Evolutionary conservation across 2,797 vertebrate genomes (phyloP), one percentile per base, ranked within the genome.

Genomic region (Spondyliosoma cantharus): DNA sequence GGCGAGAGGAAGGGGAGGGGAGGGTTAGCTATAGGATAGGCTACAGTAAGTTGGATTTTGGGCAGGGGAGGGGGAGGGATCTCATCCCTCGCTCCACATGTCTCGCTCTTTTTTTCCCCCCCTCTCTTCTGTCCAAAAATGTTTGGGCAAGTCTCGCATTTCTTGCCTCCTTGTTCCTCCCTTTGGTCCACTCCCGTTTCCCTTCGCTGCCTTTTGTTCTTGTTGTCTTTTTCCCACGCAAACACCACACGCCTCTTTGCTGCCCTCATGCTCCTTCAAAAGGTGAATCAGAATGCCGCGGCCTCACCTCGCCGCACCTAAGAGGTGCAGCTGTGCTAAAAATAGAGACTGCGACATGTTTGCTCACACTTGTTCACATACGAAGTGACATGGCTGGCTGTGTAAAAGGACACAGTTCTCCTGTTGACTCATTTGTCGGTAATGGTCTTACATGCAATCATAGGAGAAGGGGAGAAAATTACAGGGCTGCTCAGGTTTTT

Each of bases 401-500:
- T 29, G 8, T 22, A n/a, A 50, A 29, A 20, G n/a, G 48, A 57
- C 49, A 62, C 63, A 68, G 68, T 48, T 81, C 58, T 68, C 59
- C 64, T 29, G 74, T 70, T 78, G 68, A 74, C 60, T 80, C 45
- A 77, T 80, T 71, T 85, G 74, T 76, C 76, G 75, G 25, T 69
- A 70, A 70, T 72, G 76, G 56, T 79, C 77, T 63, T 74, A 52
- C 45, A 62, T 81, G 73, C 65, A 82, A 84, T 81, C 63, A 82
- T 69, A 84, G 75, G 82, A 81, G 70, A 61, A 53, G 81, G 81
- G 67, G 69, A 89, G 74, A 85, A 90, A 89, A 91, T 91, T 85
- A 92, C 78, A 90, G 78, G 85, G 56, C 50, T 67, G 48, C 65
- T 80, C 88, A 67, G 61, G 50, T 73, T 90, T 80, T 80, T 83